phyloP scores from a whole-genome alignment of 2,888 invertebrate genomes.

The Rotaria magnacalcarata region DNA sequence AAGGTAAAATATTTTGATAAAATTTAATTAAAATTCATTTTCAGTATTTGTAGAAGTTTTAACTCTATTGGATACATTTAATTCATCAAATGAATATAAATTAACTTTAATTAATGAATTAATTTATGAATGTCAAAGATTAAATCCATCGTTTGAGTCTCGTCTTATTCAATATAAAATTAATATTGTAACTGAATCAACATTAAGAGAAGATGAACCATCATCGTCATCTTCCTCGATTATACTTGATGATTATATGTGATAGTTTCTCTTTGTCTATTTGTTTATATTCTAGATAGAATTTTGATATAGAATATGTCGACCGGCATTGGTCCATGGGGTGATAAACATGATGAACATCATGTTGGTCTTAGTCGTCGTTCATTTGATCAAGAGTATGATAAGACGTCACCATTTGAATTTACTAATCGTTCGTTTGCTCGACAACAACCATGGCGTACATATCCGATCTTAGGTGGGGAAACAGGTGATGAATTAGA shows the following conservation, averaged over 20 bases:
- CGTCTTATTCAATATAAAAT: not conserved
- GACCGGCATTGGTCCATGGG: not conserved
- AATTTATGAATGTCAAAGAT: slow-evolving; percentile 27
- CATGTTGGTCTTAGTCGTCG: not conserved
- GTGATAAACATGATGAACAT: slow-evolving; percentile 10
- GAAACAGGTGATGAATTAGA: slow-evolving; percentile 19
- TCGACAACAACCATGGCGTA: not conserved
- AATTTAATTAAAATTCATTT: not conserved
- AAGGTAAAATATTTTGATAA: not conserved
- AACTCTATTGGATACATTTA: not conserved
- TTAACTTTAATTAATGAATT: slow-evolving; percentile 24
- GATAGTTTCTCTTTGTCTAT: not conserved
- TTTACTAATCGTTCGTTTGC: not conserved
- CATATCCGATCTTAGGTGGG: not conserved
- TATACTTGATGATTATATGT: not conserved
- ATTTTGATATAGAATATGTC: not conserved
- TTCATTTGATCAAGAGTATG: slow-evolving; percentile 11
- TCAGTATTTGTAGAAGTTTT: not conserved
- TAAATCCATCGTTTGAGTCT: not conserved
- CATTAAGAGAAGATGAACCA: not conserved
- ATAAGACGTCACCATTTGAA: not conserved
- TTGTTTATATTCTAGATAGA: not conserved
- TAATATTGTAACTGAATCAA: not conserved
- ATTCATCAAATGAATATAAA: not conserved
- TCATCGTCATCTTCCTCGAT: not conserved